These are phyloP conservation scores for Nansenia antarctica DNA, from an alignment of 2,113 vertebrate genomes.

Conservation along the genomic window DNA sequence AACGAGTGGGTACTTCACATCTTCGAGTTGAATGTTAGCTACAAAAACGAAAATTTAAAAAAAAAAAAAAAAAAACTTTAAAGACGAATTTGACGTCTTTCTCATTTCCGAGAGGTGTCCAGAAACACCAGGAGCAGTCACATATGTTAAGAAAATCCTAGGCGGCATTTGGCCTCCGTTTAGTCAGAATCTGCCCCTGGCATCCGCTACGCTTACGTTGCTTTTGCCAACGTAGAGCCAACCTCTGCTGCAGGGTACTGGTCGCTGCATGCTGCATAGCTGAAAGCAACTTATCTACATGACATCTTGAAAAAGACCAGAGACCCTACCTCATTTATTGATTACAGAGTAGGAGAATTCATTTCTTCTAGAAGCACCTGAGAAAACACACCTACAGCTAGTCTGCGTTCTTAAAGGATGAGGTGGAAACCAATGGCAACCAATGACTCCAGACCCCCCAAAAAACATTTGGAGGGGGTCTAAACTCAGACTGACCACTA, in stretches of 20 bases:
- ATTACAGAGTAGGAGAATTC: not conserved
- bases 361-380: not conserved
- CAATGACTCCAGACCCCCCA: constrained; percentile 26
- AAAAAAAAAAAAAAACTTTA: too few species aligned
- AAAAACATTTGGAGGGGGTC: constrained; percentile 3
- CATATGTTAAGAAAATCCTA: constrained; percentile 24
- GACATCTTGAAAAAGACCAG: not conserved
- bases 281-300: not conserved
- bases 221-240: constrained; percentile 27
- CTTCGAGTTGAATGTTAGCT: too few species aligned
- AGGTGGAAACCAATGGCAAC: not conserved
- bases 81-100: too few species aligned
- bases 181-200: constrained; percentile 21
- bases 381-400: not conserved
- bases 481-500: not conserved
- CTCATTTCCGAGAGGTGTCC: too few species aligned
- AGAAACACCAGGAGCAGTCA: too few species aligned
- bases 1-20: too few species aligned
- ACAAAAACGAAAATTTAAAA: too few species aligned
- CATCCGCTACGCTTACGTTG: constrained; percentile 14
- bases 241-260: constrained; percentile 1
- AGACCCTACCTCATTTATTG: not conserved
- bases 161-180: constrained; percentile 8
- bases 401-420: not conserved
- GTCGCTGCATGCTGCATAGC: not conserved